Evolutionary conservation across 2,113 vertebrate genomes (phyloP).

Genomic region (Hymenochirus boettgeri): DNA sequence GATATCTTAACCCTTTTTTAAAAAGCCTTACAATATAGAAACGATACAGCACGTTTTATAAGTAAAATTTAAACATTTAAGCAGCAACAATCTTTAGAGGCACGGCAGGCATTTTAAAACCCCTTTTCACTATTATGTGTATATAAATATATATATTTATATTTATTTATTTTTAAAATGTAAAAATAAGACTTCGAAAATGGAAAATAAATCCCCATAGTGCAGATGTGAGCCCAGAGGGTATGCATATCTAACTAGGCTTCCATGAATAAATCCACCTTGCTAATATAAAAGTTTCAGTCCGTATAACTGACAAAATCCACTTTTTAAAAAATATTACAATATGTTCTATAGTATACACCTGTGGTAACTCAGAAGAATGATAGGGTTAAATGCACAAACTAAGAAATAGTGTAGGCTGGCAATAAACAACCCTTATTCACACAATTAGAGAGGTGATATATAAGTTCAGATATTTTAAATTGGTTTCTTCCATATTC

Average conservation of each 20-base stretch:
- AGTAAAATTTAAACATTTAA: too few species aligned
- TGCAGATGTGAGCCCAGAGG: conserved; percentile 3
- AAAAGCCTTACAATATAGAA: too few species aligned
- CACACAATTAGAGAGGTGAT: conserved; percentile 5
- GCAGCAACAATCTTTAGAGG: neutral
- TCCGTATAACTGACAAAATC: conserved; percentile 21
- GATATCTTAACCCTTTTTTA: conserved; percentile 26
- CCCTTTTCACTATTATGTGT: neutral
- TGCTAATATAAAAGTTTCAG: conserved; percentile 42
- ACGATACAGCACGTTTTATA: neutral
- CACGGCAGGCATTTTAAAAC: neutral
- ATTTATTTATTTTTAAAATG: neutral
- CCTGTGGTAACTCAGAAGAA: conserved; percentile 39
- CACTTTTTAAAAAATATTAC: too few species aligned
- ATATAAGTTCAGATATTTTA: neutral
- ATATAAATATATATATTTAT: conserved; percentile 2
- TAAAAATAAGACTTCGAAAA: conserved; percentile 1
- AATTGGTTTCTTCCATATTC: conserved; percentile 3
- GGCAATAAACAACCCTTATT: conserved; percentile 36
- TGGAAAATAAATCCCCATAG: conserved; percentile 9
- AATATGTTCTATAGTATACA: conserved; percentile 44
- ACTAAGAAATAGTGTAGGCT: conserved; percentile 25
- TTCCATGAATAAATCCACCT: conserved; percentile 39
- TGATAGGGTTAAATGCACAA: conserved; percentile 37
- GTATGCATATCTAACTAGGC: conserved; percentile 9